Base-by-base conservation (phyloP, 2,797 vertebrate genomes). In the Zonotrichia albicollis region DNA sequence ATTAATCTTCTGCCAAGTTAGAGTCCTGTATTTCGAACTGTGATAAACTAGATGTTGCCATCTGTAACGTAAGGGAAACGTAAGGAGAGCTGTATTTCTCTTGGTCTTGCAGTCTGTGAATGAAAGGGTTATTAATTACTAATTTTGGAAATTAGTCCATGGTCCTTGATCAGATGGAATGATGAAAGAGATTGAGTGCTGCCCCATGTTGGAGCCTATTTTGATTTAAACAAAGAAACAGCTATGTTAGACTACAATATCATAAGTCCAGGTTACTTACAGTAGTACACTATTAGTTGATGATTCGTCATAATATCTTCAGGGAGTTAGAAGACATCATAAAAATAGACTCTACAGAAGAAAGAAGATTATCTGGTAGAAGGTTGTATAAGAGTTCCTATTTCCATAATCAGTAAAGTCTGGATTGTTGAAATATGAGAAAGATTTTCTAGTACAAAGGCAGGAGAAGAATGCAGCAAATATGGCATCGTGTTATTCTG, bases 11-110 rank as follows among this genome's bases (percentile, higher is more conserved):
- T 87, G 36, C 29, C 66, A 73, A 57, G 38, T 65, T 50, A 54
- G 43, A 86, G 26, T n/a, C 22, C 16, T 55, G 34, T 14, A 30
- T 78, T 93, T 94, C 32, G 30, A 80, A 80, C 16, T 5, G 4
- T 23, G 34, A 78, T 78, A 93, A 94, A 94, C 84, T 58, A 88
- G 58, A 96, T 87, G 36, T 54, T 93, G 60, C 57, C 58, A 77
- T 67, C n/a, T n/a, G n/a, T n/a, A n/a, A n/a, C n/a, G n/a, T n/a
- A 82, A 36, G 11, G 9, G 54, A 70, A 84, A 36, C 34, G 9
- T 60, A 66, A 79, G 19, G 18, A 82, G 32, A 64, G 11, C 7
- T 75, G 22, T 83, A 32, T 87, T 92, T 48, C 48, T 81, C 45
- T 92, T 85, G 16, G 14, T 80, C 32, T 88, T 77, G 30, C 30